Evolutionary conservation across 1,140 invertebrate species (phyloP), one percentile per base, ranked within the genome.

Genomic region (Trichonephila clavata): DNA sequence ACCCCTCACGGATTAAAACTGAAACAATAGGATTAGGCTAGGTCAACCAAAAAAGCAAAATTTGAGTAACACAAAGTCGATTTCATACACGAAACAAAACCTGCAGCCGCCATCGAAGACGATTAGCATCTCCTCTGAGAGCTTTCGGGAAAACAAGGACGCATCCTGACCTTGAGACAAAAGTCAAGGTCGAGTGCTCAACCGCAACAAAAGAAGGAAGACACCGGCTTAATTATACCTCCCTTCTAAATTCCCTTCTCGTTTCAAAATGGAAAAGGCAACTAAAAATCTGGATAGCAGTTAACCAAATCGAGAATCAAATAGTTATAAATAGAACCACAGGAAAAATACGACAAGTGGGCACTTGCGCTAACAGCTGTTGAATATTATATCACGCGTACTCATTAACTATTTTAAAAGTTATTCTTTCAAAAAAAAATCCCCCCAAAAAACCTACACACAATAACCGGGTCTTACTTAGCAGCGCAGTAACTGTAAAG

Each of bases 121-220:
- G 71, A 77, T 77, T 77, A 77, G 16, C 32, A 77, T 77, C 32
- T 4, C 14, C 39, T 39, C 27, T 5, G 65, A 27, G 50, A 50
- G 50, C 50, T 50, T 50, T 50, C 50, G 50, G n/a, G 61, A 63
- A 27, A 27, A 77, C 71, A 39, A 77, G 71, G 32, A 24, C 71
- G 32, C 71, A 1, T 16, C 27, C 2, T 18, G 27, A 39, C 71
- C 71, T 77, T 77, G 71, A 77, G 71, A 77, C 71, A 5, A 0
- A 39, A 77, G 71, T 77, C 71, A 77, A 77, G 71, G 71, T 77
- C 32, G 32, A 27, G 24, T 77, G 71, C 32, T 16, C 27, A 77
- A 20, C 71, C 71, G 27, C 71, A 18, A 32, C 71, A 77, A 39
- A 77, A 77, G 68, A 39, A 77, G 71, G 71, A 77, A 77, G 71